Percentiles rank a stretch among this genome's conserved stretches.
Conservation (phyloP, 2,888 invertebrate genomes). For the Chaetoderma sp. region DNA sequence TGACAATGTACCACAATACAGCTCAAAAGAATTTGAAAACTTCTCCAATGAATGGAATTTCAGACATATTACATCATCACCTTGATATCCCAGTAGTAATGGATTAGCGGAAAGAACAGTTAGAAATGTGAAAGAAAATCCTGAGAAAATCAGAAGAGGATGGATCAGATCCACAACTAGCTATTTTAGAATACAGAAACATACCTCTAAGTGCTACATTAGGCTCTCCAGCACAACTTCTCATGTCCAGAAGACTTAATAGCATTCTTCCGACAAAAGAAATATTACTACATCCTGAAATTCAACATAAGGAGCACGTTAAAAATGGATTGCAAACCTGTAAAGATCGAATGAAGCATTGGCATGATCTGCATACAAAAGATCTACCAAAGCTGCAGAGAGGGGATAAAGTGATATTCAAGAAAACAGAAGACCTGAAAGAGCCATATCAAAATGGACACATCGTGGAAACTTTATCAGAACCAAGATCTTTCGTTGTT, state of each 20-base stretch:
- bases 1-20: conserved; percentile 30
- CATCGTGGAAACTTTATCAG: too few relatives aligned
- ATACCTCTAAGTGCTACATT: conserved; percentile 3
- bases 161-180: conserved; percentile 7
- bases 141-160: neutral
- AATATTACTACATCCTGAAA: neutral
- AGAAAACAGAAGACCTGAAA: too few relatives aligned
- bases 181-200: conserved; percentile 4
- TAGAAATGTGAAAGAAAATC: conserved; percentile 11
- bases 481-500: too few relatives aligned
- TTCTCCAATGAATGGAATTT: conserved; percentile 18
- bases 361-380: too few relatives aligned
- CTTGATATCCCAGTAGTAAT: conserved; percentile 10
- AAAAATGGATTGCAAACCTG: too few relatives aligned
- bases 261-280: neutral
- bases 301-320: too few relatives aligned
- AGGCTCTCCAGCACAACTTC: conserved; percentile 8
- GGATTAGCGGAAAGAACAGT: conserved; percentile 13
- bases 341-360: too few relatives aligned
- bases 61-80: conserved; percentile 12
- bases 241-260: conserved; percentile 11
- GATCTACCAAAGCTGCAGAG: too few relatives aligned
- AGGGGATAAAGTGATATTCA: too few relatives aligned
- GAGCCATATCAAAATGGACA: too few relatives aligned
- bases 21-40: conserved; percentile 1